These are phyloP conservation scores for Thamnaconus septentrionalis DNA, from an alignment of 2,113 vertebrate genomes.

Conservation along the genomic window DNA sequence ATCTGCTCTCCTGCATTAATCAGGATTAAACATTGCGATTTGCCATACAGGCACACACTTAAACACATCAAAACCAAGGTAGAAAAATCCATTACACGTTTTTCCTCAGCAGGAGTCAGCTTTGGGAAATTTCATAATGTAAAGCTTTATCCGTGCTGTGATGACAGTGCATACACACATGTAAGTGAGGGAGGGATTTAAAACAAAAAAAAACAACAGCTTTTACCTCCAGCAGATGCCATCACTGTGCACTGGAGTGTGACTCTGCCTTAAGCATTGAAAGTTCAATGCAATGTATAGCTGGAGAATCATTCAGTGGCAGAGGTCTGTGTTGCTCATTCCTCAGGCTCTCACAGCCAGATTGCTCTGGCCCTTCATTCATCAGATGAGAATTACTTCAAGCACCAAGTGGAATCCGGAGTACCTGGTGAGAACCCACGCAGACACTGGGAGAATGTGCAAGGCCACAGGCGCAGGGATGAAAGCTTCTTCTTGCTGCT, in stretches of 20 bases:
- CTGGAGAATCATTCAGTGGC: not conserved
- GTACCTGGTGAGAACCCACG: no score
- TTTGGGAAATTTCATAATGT: constrained; percentile 6
- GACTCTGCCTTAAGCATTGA: no score
- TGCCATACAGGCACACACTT: constrained; percentile 2
- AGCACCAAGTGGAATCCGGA: not conserved
- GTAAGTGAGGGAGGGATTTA: not conserved
- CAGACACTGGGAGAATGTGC: no score
- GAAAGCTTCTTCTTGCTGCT: no score
- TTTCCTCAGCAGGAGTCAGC: not conserved
- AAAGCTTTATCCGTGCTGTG: constrained; percentile 22
- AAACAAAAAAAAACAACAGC: no score
- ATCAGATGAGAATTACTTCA: constrained; percentile 10
- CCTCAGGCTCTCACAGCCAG: constrained; percentile 11
- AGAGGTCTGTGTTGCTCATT: constrained; percentile 20
- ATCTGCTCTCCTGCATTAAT: constrained; percentile 15
- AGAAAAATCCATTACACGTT: constrained; percentile 28
- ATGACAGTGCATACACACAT: constrained; percentile 5
- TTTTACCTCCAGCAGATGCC: not conserved
- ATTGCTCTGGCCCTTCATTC: constrained; percentile 12
- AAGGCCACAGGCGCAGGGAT: no score
- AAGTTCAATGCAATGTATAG: no score
- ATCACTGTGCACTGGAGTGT: no score
- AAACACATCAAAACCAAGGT: not conserved
- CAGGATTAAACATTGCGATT: not conserved